Conservation (phyloP, 92 coral and sea anemone genomes). For the Hydrozoanthus gracilis region DNA sequence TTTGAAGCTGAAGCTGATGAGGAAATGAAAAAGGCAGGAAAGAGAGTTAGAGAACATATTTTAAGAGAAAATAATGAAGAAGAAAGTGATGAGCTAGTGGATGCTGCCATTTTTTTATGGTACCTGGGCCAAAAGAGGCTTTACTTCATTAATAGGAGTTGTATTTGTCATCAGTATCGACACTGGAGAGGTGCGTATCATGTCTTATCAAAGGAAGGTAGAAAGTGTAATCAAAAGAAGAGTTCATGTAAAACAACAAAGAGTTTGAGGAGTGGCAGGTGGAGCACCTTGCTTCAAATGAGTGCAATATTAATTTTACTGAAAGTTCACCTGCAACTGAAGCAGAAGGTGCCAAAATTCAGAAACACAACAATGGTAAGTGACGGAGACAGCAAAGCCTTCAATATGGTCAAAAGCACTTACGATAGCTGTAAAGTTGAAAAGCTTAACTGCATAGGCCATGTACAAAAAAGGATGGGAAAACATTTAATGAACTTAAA, state of each 20-base stretch:
- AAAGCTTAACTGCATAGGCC: conserved; percentile 65
- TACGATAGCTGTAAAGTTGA: conserved; percentile 52
- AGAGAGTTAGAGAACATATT: conserved; percentile 13
- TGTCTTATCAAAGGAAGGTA: conserved; percentile 47
- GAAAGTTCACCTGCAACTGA: conserved; percentile 75
- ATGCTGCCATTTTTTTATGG: conserved; percentile 4
- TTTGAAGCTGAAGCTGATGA: conserved; percentile 58
- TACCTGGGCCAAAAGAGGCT: conserved; percentile 2
- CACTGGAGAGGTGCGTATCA: conserved; percentile 51
- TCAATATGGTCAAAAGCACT: conserved; percentile 50
- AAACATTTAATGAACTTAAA: conserved; percentile 60
- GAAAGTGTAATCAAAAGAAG: too few relatives aligned
- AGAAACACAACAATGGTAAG: conserved; percentile 60
- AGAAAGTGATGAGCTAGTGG: conserved; percentile 24
- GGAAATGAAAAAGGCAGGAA: conserved; percentile 58
- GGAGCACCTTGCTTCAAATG: conserved; percentile 33
- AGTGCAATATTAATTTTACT: conserved; percentile 48
- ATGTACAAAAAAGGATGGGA: conserved; percentile 74
- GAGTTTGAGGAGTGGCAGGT: conserved; percentile 45
- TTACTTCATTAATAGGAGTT: conserved; percentile 19
- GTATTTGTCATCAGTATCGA: conserved; percentile 12
- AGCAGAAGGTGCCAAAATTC: conserved; percentile 62
- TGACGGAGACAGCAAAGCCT: conserved; percentile 71
- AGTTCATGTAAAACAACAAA: too few relatives aligned
- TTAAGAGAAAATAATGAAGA: conserved; percentile 19